Evolutionary conservation across 2,797 vertebrate genomes (phyloP).

Genomic region (Acipenser oxyrinchus): DNA sequence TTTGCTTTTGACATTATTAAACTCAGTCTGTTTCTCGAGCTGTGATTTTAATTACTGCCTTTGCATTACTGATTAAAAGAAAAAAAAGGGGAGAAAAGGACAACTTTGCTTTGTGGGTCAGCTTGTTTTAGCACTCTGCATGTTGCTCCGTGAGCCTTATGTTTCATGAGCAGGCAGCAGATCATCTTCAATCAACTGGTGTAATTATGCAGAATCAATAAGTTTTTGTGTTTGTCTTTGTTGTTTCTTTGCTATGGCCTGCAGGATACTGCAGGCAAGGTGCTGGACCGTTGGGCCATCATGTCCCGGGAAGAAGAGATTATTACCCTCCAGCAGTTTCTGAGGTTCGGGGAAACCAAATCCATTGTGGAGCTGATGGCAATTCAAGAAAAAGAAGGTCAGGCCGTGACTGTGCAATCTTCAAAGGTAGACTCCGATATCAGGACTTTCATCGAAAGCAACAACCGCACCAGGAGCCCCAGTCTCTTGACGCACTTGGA

Average conservation of each 20-base stretch:
- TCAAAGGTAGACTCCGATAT: constrained; percentile 98
- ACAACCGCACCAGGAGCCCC: constrained; percentile 93
- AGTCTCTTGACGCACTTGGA: constrained; percentile 92
- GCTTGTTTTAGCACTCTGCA: constrained; percentile 51
- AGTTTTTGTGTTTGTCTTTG: constrained; percentile 80
- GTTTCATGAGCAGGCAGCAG: constrained; percentile 56
- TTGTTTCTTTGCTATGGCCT: constrained; percentile 83
- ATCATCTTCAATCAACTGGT: constrained; percentile 55
- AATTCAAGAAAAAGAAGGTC: constrained; percentile 98
- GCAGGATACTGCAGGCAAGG: constrained; percentile 98
- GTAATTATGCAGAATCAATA: constrained; percentile 87
- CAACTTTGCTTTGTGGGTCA: constrained; percentile 41
- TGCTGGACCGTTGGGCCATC: constrained; percentile 98
- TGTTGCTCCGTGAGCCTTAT: constrained; percentile 53
- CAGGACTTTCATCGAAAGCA: constrained; percentile 98
- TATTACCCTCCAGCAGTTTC: constrained; percentile 98
- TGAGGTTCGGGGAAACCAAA: constrained; percentile 98
- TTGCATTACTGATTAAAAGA: constrained; percentile 39
- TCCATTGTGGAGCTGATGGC: constrained; percentile 99
- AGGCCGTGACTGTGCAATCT: constrained; percentile 91
- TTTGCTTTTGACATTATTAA: constrained; percentile 57
- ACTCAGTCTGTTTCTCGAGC: constrained; percentile 45
- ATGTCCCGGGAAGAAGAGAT: constrained; percentile 99
- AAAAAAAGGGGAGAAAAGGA: constrained; percentile 33
- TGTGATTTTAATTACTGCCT: constrained; percentile 53